A percentile compares a stretch with the other conserved stretches of the same genome.
These are phyloP conservation scores for Protaetia brevitarsis DNA, from an alignment of 1,140 invertebrate genomes.

Conservation along the genomic window DNA sequence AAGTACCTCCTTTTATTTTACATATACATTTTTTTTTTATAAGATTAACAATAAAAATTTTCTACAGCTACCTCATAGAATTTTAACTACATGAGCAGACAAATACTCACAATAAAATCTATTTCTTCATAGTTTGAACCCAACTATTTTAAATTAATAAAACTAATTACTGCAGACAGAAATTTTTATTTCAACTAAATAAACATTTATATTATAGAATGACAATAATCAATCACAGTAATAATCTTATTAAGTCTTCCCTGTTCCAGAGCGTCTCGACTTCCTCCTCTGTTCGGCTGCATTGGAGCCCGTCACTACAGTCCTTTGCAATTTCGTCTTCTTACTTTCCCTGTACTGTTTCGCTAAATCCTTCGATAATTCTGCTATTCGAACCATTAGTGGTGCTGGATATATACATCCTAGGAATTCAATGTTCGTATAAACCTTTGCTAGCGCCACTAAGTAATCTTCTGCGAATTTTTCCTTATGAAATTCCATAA, in stretches of 20 bases:
- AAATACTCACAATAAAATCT: no score
- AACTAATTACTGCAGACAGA: no score
- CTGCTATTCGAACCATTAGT: constrained; percentile 73
- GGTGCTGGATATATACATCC: constrained; percentile 73
- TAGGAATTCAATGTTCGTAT: constrained; percentile 78
- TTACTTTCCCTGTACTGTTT: constrained; percentile 56
- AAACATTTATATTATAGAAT: neutral
- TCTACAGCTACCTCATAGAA: no score
- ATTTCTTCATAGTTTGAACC: no score
- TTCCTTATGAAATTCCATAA: constrained; percentile 68
- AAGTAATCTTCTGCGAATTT: constrained; percentile 70
- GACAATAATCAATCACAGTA: neutral
- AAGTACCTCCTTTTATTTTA: no score
- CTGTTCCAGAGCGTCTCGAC: no score
- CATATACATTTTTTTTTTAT: no score
- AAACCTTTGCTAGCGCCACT: constrained; percentile 76
- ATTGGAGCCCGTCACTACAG: constrained; percentile 62
- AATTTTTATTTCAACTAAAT: no score
- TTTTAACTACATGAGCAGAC: no score
- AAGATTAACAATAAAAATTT: no score
- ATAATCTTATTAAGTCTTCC: neutral
- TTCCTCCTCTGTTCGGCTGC: constrained; percentile 53
- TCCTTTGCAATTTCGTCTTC: constrained; percentile 59
- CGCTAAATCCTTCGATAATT: constrained; percentile 67
- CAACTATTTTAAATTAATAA: no score